phyloP scores from a whole-genome alignment of 2,888 invertebrate species.

The Limenitis camilla region DNA sequence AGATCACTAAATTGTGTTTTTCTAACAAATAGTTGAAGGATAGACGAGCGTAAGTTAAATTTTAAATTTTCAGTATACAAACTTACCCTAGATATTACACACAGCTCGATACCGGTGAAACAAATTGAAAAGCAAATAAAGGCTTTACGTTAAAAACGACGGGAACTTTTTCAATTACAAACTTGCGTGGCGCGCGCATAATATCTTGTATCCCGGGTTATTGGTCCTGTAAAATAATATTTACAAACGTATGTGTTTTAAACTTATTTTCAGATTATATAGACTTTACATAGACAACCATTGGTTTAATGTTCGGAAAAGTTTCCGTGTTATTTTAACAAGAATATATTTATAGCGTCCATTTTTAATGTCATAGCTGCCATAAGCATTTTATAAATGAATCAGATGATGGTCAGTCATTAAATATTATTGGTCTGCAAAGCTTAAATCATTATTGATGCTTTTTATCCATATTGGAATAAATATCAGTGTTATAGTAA shows the following conservation, averaged over 20 bases:
- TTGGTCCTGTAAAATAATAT: constrained; percentile 28
- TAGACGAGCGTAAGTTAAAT: constrained; percentile 25
- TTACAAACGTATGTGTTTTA: constrained; percentile 10
- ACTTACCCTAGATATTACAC: constrained; percentile 35
- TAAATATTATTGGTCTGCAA: no score
- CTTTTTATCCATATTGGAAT: background rate
- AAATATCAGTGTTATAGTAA: no score
- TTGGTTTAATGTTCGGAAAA: background rate
- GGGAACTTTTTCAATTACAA: constrained; percentile 72
- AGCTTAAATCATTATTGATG: background rate
- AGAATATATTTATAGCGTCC: no score
- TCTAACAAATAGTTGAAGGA: background rate
- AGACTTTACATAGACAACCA: background rate
- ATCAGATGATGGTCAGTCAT: no score
- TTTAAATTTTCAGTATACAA: constrained; percentile 37
- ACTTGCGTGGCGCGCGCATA: constrained; percentile 58
- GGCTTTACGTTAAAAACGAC: constrained; percentile 48
- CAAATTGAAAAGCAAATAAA: constrained; percentile 52
- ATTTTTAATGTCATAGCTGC: no score
- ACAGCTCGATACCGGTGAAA: constrained; percentile 38
- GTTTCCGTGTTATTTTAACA: no score
- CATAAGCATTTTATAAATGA: no score
- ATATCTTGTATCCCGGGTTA: constrained; percentile 37
- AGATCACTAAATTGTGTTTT: background rate
- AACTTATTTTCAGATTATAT: background rate